Evolutionary conservation across 1,140 invertebrate genomes (phyloP).

Genomic region (Tenebrio molitor): DNA sequence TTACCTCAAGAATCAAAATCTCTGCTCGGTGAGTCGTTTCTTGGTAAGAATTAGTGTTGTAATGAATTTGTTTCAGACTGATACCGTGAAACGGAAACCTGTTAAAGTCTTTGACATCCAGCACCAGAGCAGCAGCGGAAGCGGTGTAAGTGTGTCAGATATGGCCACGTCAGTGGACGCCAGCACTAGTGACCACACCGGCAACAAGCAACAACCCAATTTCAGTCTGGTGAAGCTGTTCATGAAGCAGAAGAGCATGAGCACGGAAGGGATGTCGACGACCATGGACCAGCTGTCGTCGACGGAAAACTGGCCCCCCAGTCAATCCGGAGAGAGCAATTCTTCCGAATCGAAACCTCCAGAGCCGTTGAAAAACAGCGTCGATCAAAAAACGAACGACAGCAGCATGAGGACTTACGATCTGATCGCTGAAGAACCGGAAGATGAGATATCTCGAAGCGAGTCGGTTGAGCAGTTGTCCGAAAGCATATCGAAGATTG

Average conservation of each 20-base stretch:
- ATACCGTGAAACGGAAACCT: slow-evolving; percentile 68
- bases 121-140: slow-evolving; percentile 66
- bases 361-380: slow-evolving; percentile 48
- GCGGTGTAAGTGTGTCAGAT: slow-evolving; percentile 70
- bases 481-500: slow-evolving; percentile 67
- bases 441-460: slow-evolving; percentile 64
- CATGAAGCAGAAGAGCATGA: slow-evolving; percentile 90
- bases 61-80: slow-evolving; percentile 65
- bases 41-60: neutral
- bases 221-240: slow-evolving; percentile 90
- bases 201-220: slow-evolving; percentile 72
- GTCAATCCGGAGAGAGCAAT: slow-evolving; percentile 66
- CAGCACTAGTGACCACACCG: slow-evolving; percentile 63
- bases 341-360: slow-evolving; percentile 59
- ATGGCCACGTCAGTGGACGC: slow-evolving; percentile 69
- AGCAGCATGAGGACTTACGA: slow-evolving; percentile 62
- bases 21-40: slow-evolving; percentile 70
- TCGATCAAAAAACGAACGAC: slow-evolving; percentile 55
- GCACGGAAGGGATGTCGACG: slow-evolving; percentile 75
- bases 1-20: slow-evolving; percentile 67
- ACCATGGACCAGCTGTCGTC: slow-evolving; percentile 76
- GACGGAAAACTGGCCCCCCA: slow-evolving; percentile 69
- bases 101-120: slow-evolving; percentile 79
- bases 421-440: slow-evolving; percentile 67
- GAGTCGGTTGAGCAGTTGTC: slow-evolving; percentile 69